Base-by-base conservation (phyloP, 2,888 invertebrate species). In the Campopleginae sp. region DNA sequence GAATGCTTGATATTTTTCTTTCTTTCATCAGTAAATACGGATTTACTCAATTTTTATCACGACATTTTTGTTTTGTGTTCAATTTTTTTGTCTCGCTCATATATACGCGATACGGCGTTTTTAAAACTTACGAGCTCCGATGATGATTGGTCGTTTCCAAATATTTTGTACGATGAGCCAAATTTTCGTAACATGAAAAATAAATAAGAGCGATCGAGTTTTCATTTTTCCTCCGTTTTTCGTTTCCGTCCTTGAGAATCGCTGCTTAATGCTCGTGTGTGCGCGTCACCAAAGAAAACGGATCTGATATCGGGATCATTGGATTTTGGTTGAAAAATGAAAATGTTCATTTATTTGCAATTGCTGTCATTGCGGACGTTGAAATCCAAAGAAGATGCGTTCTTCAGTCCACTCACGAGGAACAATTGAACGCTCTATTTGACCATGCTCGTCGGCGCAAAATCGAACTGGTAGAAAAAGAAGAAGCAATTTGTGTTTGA, bases 281-380 rank as follows among this genome's bases (percentile, higher is more conserved):
- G n/a, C 17, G 42, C 17, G 42, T 68, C 66, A 80, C 74, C 66
- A 80, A 80, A 80, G 80, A 80, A 17, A 76, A 48, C 58, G 14
- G 74, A 74, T 3, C 31, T 33, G n/a, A 27, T 38, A 71, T 79
- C 72, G 51, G 44, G 31, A 66, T 61, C n/a, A 46, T 68, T 19
- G 3, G 17, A 54, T 63, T 54, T 80, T 48, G 33, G 42, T 51
- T 61, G 38, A 63, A 19, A 44, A 58, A 42, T 38, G 38, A 17
- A 74, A 66, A 63, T 19, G 7, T 80, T 23, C 58, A 72, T 48
- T 74, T 72, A 48, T 77, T 12, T 46, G 58, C 33, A 54, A 48
- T 76, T 42, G 46, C 12, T 44, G n/a, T 31, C 12, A 63, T 80
- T 72, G n/a, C n/a, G 3, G n/a, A 38, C 38, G 71, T 63, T 46